These are phyloP conservation scores for Sinocyclocheilus anophthalmus DNA, from an alignment of 2,113 vertebrate genomes.

Conservation along the genomic window DNA sequence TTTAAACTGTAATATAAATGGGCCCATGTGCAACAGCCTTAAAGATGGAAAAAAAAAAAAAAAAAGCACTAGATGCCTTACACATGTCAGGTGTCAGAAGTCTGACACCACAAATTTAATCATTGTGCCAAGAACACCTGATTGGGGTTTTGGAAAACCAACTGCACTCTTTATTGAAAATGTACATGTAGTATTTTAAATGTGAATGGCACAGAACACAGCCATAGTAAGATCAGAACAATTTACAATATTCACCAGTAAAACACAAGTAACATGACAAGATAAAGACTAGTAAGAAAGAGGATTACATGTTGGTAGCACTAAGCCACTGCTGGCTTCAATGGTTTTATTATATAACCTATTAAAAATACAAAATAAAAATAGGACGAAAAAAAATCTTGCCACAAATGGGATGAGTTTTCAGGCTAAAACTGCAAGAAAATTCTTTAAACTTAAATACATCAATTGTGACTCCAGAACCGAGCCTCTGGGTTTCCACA, in stretches of 20 bases:
- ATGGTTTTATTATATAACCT: slow-evolving; percentile 61
- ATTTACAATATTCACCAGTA: slow-evolving; percentile 74
- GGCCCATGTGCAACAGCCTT: too few relatives aligned
- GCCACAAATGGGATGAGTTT: slow-evolving; percentile 73
- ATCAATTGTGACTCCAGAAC: slow-evolving; percentile 83
- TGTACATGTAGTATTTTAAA: slow-evolving; percentile 86
- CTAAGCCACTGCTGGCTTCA: slow-evolving; percentile 64
- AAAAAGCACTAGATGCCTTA: too few relatives aligned
- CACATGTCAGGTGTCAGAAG: background rate
- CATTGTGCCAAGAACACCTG: slow-evolving; percentile 64
- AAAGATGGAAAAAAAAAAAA: too few relatives aligned
- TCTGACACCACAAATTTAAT: slow-evolving; percentile 25
- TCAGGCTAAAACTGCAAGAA: slow-evolving; percentile 94
- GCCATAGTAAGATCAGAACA: slow-evolving; percentile 83
- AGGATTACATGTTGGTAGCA: slow-evolving; percentile 70
- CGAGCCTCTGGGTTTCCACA: slow-evolving; percentile 82
- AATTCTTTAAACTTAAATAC: slow-evolving; percentile 88
- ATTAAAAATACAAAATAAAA: slow-evolving; percentile 75
- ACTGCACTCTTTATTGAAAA: slow-evolving; percentile 89
- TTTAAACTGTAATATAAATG: background rate
- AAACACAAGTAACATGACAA: slow-evolving; percentile 75
- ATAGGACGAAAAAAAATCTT: slow-evolving; percentile 63
- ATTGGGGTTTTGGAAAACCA: slow-evolving; percentile 72
- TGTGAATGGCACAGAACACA: slow-evolving; percentile 92
- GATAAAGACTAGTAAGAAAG: slow-evolving; percentile 69